Conservation (phyloP, 2,113 vertebrate genomes). For the Pelodiscus sinensis region DNA sequence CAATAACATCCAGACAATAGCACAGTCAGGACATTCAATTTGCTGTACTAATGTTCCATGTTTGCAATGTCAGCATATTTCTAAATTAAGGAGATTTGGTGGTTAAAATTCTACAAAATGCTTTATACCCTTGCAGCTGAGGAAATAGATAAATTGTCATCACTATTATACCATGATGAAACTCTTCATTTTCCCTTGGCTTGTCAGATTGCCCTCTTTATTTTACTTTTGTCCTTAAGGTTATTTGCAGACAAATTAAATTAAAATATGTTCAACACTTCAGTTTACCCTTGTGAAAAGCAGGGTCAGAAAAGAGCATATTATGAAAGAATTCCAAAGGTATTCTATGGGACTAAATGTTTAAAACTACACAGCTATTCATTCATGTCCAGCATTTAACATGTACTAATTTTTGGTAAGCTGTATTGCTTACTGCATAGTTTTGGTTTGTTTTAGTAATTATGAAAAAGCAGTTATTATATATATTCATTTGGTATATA, state of each 20-base stretch:
- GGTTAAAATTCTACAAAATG: not conserved
- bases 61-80: not conserved
- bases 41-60: not conserved
- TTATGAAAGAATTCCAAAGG: not conserved
- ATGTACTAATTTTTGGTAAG: not conserved
- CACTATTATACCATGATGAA: fast-evolving
- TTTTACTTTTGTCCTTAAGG: not conserved
- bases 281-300: not conserved
- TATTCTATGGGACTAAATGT: not conserved
- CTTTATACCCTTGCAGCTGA: not conserved
- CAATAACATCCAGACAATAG: constrained; percentile 44
- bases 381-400: not conserved
- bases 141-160: not conserved
- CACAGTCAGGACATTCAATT: not conserved
- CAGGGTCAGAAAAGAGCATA: not conserved
- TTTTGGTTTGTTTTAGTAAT: too few relatives aligned
- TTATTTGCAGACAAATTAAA: not conserved
- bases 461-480: not conserved
- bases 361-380: not conserved
- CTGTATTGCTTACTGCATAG: not conserved
- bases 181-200: not conserved
- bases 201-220: not conserved
- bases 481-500: not conserved
- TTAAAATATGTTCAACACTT: fast-evolving
- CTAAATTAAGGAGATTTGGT: not conserved